A percentile compares a stretch with the other conserved stretches of the same genome.
Evolutionary conservation across 1,140 invertebrate genomes (phyloP).

Genomic region (Sminthurinus signatus): DNA sequence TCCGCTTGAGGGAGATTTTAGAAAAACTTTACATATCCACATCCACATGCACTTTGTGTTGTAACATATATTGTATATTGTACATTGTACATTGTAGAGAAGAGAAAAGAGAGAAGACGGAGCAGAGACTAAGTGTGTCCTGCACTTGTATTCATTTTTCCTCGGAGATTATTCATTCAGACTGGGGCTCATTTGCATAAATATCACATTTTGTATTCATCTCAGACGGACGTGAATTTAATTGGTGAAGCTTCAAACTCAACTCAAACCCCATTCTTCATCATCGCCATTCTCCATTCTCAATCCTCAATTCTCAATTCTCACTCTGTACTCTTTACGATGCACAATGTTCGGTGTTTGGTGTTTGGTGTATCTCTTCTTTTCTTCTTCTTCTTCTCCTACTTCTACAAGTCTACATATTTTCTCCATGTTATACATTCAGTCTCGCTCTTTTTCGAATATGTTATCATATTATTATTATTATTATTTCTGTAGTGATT

Average conservation of each 20-base stretch:
- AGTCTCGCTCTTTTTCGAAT: not conserved
- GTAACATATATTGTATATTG: too few relatives aligned
- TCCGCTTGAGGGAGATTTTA: conserved; percentile 7
- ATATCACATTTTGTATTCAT: conserved; percentile 32
- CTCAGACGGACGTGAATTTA: conserved; percentile 33
- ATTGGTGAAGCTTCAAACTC: conserved; percentile 32
- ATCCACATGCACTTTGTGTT: too few relatives aligned
- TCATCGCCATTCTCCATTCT: conserved; percentile 9
- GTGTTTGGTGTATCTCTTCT: not conserved
- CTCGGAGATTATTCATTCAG: conserved; percentile 7
- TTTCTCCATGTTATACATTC: too few relatives aligned
- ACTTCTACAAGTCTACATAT: not conserved
- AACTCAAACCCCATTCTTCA: conserved; percentile 15
- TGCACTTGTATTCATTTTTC: too few relatives aligned
- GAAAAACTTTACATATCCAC: not conserved
- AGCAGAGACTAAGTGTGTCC: not conserved
- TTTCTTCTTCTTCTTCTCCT: too few relatives aligned
- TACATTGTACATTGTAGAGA: too few relatives aligned
- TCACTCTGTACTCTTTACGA: not conserved
- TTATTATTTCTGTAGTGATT: too few relatives aligned
- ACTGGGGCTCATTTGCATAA: conserved; percentile 30
- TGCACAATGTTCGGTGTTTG: not conserved
- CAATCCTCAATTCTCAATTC: too few relatives aligned
- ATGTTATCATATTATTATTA: too few relatives aligned
- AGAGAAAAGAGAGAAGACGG: conserved; percentile 1